Conservation (phyloP, 2,113 vertebrate species). For the Riparia riparia region DNA sequence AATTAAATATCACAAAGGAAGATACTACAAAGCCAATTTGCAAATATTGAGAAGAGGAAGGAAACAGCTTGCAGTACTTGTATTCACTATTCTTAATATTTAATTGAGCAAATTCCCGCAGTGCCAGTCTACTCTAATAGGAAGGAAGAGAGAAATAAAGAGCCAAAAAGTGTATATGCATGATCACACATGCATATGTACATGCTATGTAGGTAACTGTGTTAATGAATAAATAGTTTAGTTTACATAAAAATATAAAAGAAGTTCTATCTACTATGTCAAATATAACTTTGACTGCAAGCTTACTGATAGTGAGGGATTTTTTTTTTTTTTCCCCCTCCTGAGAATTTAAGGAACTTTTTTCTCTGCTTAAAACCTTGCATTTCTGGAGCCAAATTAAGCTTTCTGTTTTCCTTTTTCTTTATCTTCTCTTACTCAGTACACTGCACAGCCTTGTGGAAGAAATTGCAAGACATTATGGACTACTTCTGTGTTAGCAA, state of each 20-base stretch:
- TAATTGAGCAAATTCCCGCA: neutral
- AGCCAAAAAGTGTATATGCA: neutral
- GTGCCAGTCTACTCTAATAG: neutral
- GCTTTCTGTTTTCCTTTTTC: neutral
- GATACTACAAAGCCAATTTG: neutral
- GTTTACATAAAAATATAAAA: neutral
- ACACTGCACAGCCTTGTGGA: neutral
- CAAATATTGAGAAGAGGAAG: neutral
- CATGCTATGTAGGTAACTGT: neutral
- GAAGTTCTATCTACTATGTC: neutral
- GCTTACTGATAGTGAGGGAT: neutral
- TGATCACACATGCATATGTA: too few species aligned
- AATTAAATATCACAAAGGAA: neutral
- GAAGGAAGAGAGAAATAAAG: neutral
- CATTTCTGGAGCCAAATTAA: neutral
- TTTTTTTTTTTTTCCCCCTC: neutral
- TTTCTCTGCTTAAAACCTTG: neutral
- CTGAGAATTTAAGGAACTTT: neutral
- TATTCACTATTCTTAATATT: neutral
- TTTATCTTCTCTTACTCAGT: neutral
- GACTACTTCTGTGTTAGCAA: neutral
- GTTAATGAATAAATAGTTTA: neutral
- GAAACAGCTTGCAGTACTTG: neutral
- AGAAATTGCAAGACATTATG: neutral
- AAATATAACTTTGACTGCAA: neutral